A percentile compares a stretch with the other conserved stretches of the same genome.
phyloP scores from a whole-genome alignment of 2,888 invertebrate genomes.

The Blastobasis lacticolella region DNA sequence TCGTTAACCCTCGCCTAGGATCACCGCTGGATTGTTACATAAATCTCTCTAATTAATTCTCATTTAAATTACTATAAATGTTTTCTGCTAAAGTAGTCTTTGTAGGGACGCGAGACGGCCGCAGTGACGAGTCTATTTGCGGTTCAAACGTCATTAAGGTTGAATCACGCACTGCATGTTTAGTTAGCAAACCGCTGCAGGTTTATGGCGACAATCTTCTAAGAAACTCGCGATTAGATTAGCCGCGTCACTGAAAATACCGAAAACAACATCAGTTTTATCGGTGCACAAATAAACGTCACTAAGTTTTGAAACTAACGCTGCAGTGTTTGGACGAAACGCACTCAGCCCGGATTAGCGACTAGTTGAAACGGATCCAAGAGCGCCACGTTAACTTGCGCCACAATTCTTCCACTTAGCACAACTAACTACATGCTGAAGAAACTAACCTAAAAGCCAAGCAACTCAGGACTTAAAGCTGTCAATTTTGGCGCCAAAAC shows the following conservation, averaged over 20 bases:
- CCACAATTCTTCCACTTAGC: background rate
- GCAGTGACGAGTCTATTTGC: no score
- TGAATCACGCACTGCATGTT: no score
- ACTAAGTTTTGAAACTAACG: background rate
- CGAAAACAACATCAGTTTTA: no score
- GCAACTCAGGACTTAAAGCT: constrained; percentile 33
- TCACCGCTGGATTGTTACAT: constrained; percentile 25
- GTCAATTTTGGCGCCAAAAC: constrained; percentile 72
- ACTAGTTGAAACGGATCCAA: constrained; percentile 6
- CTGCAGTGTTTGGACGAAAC: background rate
- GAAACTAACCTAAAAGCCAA: constrained; percentile 24
- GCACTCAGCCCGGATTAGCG: constrained; percentile 1
- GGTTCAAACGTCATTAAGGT: no score
- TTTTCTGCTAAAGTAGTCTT: no score
- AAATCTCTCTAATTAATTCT: constrained; percentile 34
- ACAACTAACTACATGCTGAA: background rate
- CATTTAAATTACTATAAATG: no score
- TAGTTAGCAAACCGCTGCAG: no score
- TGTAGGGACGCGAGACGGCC: no score
- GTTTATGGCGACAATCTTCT: background rate
- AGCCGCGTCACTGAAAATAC: no score
- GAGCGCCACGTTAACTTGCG: background rate
- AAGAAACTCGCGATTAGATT: no score
- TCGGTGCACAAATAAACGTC: no score
- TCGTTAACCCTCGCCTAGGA: constrained; percentile 33